These are phyloP conservation scores for Nycticebus coucang DNA, from an alignment of 2,113 vertebrate species.

Conservation along the genomic window DNA sequence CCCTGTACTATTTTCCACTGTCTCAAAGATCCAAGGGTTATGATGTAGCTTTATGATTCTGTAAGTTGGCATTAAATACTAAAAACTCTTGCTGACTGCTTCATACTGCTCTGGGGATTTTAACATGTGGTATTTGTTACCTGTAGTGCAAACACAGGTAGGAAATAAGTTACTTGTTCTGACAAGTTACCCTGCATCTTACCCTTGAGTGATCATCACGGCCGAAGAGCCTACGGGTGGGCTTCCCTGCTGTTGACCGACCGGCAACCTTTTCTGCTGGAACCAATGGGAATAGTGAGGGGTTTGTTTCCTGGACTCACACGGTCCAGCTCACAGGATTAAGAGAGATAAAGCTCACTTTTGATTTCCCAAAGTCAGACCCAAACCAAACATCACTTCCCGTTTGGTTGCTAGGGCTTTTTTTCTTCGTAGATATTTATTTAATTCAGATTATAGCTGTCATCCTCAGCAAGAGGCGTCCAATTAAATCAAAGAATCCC, in stretches of 20 bases:
- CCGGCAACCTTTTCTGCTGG: not conserved
- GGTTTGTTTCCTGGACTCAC: not conserved
- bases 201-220: not conserved
- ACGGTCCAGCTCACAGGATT: not conserved
- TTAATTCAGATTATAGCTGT: not conserved
- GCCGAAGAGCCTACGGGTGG: not conserved
- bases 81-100: not conserved
- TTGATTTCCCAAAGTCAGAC: not conserved
- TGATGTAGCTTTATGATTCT: not conserved
- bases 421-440: not conserved
- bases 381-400: not conserved
- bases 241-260: too few species aligned
- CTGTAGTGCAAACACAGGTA: too few species aligned
- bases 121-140: not conserved
- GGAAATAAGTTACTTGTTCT: not conserved
- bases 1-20: not conserved
- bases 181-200: not conserved
- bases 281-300: not conserved
- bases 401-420: not conserved
- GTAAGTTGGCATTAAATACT: not conserved
- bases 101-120: not conserved
- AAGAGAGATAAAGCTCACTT: not conserved
- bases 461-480: not conserved
- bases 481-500: not conserved
- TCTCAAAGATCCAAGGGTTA: not conserved